Evolutionary conservation across 1,140 invertebrate species (phyloP).

Genomic region (Harlomillsia oculata): DNA sequence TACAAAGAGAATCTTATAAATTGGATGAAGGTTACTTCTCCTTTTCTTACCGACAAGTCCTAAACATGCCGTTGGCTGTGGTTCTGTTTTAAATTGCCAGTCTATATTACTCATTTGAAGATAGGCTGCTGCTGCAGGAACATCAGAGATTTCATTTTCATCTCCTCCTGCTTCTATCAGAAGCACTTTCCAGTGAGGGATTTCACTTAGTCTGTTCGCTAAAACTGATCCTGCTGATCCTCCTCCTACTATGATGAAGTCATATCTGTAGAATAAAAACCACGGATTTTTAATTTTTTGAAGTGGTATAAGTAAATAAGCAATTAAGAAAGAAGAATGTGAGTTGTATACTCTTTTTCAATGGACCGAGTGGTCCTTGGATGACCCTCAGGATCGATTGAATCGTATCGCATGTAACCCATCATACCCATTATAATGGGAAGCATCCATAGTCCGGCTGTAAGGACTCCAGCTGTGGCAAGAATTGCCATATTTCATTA

Average conservation of each 20-base stretch:
- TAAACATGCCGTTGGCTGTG: constrained; percentile 68
- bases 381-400: constrained; percentile 68
- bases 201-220: constrained; percentile 65
- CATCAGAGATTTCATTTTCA: constrained; percentile 80
- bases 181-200: constrained; percentile 70
- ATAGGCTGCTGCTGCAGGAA: constrained; percentile 75
- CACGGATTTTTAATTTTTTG: constrained; percentile 46
- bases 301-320: too few relatives aligned
- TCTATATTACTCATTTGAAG: constrained; percentile 76
- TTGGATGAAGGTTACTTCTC: background rate
- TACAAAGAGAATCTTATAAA: background rate
- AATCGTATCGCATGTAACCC: constrained; percentile 63
- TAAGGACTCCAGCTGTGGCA: constrained; percentile 34
- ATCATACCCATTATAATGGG: constrained; percentile 62
- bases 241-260: constrained; percentile 83
- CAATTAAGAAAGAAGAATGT: too few relatives aligned
- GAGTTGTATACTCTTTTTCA: constrained; percentile 31
- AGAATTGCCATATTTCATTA: constrained; percentile 30
- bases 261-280: constrained; percentile 62
- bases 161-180: constrained; percentile 82
- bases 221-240: constrained; percentile 91
- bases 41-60: constrained; percentile 48
- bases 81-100: constrained; percentile 87
- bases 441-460: constrained; percentile 44
- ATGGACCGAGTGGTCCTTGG: constrained; percentile 50